Percentiles rank a stretch among this genome's conserved stretches.
phyloP scores from a whole-genome alignment of 2,888 invertebrate species.

The Melipona beecheii region DNA sequence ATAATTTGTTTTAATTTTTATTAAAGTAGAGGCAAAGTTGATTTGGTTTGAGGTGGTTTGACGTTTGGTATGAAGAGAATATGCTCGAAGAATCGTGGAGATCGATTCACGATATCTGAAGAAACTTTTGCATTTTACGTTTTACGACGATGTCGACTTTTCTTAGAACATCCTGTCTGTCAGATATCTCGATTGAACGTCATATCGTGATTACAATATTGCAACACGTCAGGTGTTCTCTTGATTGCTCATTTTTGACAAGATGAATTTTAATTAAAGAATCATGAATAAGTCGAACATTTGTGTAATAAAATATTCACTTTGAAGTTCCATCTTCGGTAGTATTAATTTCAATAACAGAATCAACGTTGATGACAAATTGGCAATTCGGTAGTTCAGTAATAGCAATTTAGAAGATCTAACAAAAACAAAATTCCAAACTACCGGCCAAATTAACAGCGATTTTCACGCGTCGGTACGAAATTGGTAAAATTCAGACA shows the following conservation, averaged over 20 bases:
- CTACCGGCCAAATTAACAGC: background rate
- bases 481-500: background rate
- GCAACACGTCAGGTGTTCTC: background rate
- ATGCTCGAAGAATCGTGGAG: background rate
- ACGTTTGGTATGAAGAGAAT: background rate
- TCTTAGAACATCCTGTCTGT: background rate
- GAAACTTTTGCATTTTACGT: background rate
- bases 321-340: rapidly evolving
- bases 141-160: background rate
- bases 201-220: slow-evolving; percentile 37
- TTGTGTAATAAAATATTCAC: background rate
- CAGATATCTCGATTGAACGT: slow-evolving; percentile 24
- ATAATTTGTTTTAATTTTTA: background rate
- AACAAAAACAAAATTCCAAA: background rate
- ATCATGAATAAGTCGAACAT: background rate
- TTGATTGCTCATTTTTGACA: slow-evolving; percentile 1
- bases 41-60: background rate
- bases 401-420: background rate
- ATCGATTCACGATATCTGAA: background rate
- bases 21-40: background rate
- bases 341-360: background rate
- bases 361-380: background rate
- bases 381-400: background rate
- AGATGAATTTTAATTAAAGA: background rate
- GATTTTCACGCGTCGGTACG: too few species aligned